Evolutionary conservation across 2,888 invertebrate species (phyloP).

Genomic region (Cryptocephalus moraei): DNA sequence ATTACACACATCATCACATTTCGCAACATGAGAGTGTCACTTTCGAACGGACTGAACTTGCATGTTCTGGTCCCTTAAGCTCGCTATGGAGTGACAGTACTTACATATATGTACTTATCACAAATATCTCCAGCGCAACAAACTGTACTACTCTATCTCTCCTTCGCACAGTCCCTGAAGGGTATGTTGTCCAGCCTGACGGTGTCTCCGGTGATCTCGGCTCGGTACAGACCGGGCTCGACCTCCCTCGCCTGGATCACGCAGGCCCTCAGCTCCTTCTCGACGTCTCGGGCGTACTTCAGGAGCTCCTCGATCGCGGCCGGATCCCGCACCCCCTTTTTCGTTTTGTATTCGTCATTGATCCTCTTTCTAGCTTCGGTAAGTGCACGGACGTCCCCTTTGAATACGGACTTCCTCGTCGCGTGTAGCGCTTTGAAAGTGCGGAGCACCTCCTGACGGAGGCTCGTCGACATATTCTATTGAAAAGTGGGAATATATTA

Average conservation of each 20-base stretch:
- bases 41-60: no score
- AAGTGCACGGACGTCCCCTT: constrained; percentile 54
- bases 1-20: no score
- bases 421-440: constrained; percentile 64
- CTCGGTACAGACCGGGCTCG: constrained; percentile 54
- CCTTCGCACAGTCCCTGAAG: constrained; percentile 6
- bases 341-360: constrained; percentile 63
- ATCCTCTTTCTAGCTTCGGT: constrained; percentile 57
- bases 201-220: constrained; percentile 50
- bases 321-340: constrained; percentile 49
- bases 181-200: constrained; percentile 53
- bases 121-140: no score
- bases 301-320: constrained; percentile 58
- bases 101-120: no score
- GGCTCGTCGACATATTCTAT: background rate
- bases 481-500: no score
- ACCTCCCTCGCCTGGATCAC: constrained; percentile 63
- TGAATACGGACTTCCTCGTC: constrained; percentile 56
- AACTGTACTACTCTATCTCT: background rate
- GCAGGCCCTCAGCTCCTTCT: constrained; percentile 57
- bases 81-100: no score
- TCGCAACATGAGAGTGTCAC: no score
- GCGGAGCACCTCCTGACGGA: constrained; percentile 41
- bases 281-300: constrained; percentile 57
- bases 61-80: no score